Percentiles rank a stretch among this genome's conserved stretches.
Evolutionary conservation across 2,113 vertebrate genomes (phyloP).

Genomic region (Quiscalus mexicanus): DNA sequence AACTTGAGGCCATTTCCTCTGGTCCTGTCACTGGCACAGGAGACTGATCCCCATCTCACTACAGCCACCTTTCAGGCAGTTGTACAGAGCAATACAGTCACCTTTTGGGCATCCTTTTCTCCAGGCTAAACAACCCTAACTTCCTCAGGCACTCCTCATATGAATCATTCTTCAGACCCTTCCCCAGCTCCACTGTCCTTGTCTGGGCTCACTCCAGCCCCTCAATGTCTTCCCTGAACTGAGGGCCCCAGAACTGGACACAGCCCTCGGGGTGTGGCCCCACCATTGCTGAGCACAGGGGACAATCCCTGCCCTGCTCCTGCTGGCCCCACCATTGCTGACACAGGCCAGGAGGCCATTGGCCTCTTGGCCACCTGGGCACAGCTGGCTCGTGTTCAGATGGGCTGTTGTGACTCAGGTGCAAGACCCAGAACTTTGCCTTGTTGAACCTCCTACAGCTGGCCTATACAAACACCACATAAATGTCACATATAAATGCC

Average conservation of each 20-base stretch:
- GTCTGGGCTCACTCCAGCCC: not conserved
- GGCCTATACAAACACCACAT: not conserved
- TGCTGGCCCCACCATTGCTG: not conserved
- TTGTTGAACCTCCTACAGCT: not conserved
- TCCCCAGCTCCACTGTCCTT: not conserved
- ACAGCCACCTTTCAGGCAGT: not conserved
- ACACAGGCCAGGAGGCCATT: not conserved
- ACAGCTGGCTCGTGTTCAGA: not conserved
- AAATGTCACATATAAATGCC: not conserved
- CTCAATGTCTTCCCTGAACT: not conserved
- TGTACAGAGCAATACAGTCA: not conserved
- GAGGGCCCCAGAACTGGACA: not conserved
- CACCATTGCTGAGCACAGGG: not conserved
- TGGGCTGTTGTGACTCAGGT: not conserved
- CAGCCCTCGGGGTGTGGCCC: not conserved
- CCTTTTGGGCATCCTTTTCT: not conserved
- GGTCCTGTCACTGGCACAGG: not conserved
- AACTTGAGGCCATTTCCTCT: not conserved
- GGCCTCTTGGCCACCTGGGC: not conserved
- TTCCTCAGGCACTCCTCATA: not conserved
- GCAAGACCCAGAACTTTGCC: not conserved
- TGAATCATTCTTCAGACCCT: not conserved
- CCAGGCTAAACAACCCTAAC: not conserved
- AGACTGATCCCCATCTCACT: not conserved
- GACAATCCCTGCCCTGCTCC: not conserved